Evolutionary conservation across 1,140 invertebrate genomes (phyloP).

Genomic region (Tenebrio molitor): DNA sequence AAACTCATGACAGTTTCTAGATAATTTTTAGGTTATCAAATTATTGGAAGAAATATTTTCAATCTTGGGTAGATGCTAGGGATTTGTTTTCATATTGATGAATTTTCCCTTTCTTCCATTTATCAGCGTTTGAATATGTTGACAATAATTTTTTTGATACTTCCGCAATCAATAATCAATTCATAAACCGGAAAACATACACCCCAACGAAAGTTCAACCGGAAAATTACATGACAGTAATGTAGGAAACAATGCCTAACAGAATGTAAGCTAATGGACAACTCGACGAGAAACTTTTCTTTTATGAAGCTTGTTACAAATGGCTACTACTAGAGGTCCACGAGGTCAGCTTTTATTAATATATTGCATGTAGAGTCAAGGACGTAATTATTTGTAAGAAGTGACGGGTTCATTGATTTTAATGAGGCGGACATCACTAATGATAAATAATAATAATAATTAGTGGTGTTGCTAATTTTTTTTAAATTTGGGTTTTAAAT

Average conservation of each 20-base stretch:
- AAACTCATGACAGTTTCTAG: background rate
- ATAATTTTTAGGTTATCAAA: too few species aligned
- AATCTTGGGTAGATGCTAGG: too few species aligned
- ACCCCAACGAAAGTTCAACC: background rate
- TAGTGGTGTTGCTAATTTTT: too few species aligned
- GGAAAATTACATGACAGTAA: constrained; percentile 21
- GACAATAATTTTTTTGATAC: too few species aligned
- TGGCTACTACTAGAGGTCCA: background rate
- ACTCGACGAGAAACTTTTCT: constrained; percentile 22
- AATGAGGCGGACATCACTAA: background rate
- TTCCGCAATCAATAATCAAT: too few species aligned
- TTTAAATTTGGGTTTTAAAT: too few species aligned
- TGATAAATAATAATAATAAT: too few species aligned
- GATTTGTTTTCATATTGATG: too few species aligned
- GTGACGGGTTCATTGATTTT: background rate
- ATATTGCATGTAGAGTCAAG: constrained; percentile 13
- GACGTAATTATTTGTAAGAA: background rate
- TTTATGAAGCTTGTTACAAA: constrained; percentile 5
- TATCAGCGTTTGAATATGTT: too few species aligned
- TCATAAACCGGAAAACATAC: constrained; percentile 9
- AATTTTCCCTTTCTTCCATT: too few species aligned
- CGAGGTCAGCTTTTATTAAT: constrained; percentile 30
- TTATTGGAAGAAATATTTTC: too few species aligned
- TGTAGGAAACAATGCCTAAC: constrained; percentile 11
- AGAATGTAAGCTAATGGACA: constrained; percentile 28